A percentile compares a stretch with the other conserved stretches of the same genome.
These are phyloP conservation scores for human (Homo sapiens) DNA, from an alignment of 2,113 vertebrate species.

Conservation along the genomic window GRCh38 chr2:53881001-53881500, in stretches of 20 bases:
- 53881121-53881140: background rate
- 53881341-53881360: background rate
- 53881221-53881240: background rate
- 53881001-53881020: background rate
- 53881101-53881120: background rate
- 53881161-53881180: background rate
- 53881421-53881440: background rate
- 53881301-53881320: background rate
- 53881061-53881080: background rate
- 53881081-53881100: background rate
- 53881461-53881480: background rate
- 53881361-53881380: background rate
- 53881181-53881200: background rate
- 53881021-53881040: background rate
- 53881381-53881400: background rate
- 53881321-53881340: background rate
- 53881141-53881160: background rate
- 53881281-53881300: background rate
- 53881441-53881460: background rate
- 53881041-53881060: background rate
- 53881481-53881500: background rate
- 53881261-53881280: background rate
- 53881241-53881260: background rate
- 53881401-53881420: background rate
- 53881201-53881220: background rate